These are phyloP conservation scores for Xanthia icteritia DNA, from an alignment of 2,888 invertebrate genomes.

Conservation along the genomic window DNA sequence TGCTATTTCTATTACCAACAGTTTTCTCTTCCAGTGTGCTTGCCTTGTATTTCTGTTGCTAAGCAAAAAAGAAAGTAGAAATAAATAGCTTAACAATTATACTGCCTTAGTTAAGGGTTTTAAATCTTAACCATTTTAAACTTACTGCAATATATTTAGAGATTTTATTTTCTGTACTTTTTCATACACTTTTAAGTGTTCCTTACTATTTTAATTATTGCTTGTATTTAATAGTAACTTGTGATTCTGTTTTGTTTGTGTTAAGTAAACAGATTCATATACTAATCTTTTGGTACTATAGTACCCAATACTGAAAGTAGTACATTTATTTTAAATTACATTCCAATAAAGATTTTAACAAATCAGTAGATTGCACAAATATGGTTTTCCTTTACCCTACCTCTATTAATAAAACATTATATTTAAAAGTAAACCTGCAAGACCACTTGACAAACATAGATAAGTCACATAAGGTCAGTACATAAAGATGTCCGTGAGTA, in stretches of 20 bases:
- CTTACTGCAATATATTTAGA: conserved; percentile 17
- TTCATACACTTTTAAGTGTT: conserved; percentile 24
- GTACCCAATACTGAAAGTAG: conserved; percentile 31
- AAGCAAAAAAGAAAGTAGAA: conserved; percentile 78
- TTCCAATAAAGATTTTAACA: conserved; percentile 63
- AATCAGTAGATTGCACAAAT: conserved; percentile 52
- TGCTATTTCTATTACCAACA: conserved; percentile 94
- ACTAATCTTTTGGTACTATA: not conserved
- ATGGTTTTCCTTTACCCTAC: conserved; percentile 40
- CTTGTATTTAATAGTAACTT: not conserved
- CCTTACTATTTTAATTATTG: not conserved
- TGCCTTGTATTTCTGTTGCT: conserved; percentile 72
- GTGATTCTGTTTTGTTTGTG: conserved; percentile 2
- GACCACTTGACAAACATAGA: conserved; percentile 15
- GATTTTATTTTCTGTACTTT: conserved; percentile 34
- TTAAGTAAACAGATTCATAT: conserved; percentile 9
- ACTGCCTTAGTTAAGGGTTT: conserved; percentile 30
- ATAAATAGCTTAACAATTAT: not conserved
- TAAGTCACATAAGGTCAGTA: conserved; percentile 4
- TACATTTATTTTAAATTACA: conserved; percentile 41
- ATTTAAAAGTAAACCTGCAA: not conserved
- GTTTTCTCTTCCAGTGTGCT: conserved; percentile 85
- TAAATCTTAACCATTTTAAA: conserved; percentile 41
- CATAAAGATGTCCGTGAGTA: not conserved
- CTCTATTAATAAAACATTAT: conserved; percentile 3